Percentiles rank a stretch among this genome's conserved stretches.
Evolutionary conservation across 2,113 vertebrate species (phyloP).

Genomic region (Lutjanus erythropterus): DNA sequence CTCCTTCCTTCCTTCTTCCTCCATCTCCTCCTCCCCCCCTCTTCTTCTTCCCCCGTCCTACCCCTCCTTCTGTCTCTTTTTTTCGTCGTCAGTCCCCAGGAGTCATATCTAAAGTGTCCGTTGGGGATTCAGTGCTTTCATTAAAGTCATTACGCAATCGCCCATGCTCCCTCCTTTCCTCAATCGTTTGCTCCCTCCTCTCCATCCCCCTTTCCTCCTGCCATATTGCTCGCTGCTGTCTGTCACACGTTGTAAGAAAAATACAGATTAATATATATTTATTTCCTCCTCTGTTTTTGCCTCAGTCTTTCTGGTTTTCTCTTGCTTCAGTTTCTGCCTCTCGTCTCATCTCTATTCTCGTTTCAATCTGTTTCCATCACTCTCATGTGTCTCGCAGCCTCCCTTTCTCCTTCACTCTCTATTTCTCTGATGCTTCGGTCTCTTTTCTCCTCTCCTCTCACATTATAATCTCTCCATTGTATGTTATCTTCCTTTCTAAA

Average conservation of each 20-base stretch:
- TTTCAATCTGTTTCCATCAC: constrained; percentile 41
- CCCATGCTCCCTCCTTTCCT: constrained; percentile 51
- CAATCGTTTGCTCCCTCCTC: constrained; percentile 21
- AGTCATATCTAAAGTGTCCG: constrained; percentile 73
- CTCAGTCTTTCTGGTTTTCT: not conserved
- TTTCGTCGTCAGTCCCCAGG: constrained; percentile 44
- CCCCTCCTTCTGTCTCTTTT: constrained; percentile 11
- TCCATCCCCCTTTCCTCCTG: not conserved
- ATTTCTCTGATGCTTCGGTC: constrained; percentile 10
- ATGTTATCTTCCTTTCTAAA: constrained; percentile 41
- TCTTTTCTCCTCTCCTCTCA: constrained; percentile 1
- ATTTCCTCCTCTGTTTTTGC: constrained; percentile 26
- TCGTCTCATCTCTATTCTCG: constrained; percentile 9
- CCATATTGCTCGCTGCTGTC: constrained; percentile 19
- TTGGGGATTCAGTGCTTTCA: constrained; percentile 73
- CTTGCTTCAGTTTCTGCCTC: constrained; percentile 1
- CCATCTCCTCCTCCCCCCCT: no score
- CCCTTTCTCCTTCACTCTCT: constrained; percentile 8
- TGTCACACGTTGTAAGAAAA: constrained; percentile 32
- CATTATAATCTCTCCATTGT: constrained; percentile 52
- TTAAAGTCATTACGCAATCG: constrained; percentile 75
- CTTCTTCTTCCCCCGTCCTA: not conserved
- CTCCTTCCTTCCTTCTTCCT: not conserved
- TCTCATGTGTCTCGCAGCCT: constrained; percentile 24
- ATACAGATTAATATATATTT: constrained; percentile 48